These are phyloP conservation scores for Subacronicta megacephala DNA, from an alignment of 2,888 invertebrate species.

Conservation along the genomic window DNA sequence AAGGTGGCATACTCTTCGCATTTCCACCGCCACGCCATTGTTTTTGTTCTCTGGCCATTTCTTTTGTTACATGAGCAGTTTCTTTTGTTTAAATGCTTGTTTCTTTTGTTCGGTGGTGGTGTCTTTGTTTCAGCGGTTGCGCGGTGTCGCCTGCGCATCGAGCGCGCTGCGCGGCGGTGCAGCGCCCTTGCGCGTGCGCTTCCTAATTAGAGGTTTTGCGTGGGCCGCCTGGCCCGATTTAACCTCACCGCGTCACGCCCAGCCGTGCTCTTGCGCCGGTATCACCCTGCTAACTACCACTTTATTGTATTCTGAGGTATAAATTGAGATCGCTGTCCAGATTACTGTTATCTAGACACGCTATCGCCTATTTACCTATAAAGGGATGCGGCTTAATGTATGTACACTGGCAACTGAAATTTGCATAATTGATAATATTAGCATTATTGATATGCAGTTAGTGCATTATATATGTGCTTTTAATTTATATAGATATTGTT, in stretches of 20 bases:
- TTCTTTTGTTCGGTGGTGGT: conserved; percentile 70
- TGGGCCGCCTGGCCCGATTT: conserved; percentile 80
- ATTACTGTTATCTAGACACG: conserved; percentile 48
- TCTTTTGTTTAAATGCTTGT: conserved; percentile 68
- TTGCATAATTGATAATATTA: conserved; percentile 32
- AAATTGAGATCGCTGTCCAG: conserved; percentile 39
- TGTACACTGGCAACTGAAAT: conserved; percentile 31
- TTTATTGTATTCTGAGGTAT: conserved; percentile 47
- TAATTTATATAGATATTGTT: too few relatives aligned
- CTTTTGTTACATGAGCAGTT: conserved; percentile 72
- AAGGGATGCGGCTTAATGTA: conserved; percentile 35
- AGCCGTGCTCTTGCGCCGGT: conserved; percentile 58
- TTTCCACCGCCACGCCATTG: conserved; percentile 69
- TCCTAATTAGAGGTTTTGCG: conserved; percentile 85
- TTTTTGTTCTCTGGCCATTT: conserved; percentile 73
- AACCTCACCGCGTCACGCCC: conserved; percentile 79
- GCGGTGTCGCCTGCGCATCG: conserved; percentile 65
- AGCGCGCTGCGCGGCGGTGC: conserved; percentile 65
- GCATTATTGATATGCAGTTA: conserved; percentile 3
- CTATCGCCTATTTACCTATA: conserved; percentile 38
- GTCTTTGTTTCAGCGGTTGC: conserved; percentile 67
- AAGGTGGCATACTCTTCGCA: conserved; percentile 61
- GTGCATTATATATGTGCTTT: too few relatives aligned
- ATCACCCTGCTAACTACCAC: conserved; percentile 51
- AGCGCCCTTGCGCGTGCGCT: conserved; percentile 84